A percentile compares a stretch with the other conserved stretches of the same genome.
These are phyloP conservation scores for Clanis bilineata DNA, from an alignment of 2,888 invertebrate species.

Conservation along the genomic window DNA sequence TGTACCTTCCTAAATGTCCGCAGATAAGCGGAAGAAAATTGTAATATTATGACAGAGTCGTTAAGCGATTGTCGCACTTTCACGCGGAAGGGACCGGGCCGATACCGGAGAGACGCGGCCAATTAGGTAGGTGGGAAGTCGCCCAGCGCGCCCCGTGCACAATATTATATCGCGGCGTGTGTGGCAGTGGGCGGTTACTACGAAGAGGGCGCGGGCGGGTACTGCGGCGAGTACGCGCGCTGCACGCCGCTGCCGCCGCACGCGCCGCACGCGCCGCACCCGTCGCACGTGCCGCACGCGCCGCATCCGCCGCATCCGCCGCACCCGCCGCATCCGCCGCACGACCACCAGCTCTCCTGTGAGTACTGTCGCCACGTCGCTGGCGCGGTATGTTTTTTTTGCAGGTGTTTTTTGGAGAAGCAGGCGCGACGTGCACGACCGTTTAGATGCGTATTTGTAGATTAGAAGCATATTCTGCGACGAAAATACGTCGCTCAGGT, in stretches of 20 bases:
- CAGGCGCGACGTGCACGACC: background rate
- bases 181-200: slow-evolving; percentile 80
- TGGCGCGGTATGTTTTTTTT: background rate
- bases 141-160: slow-evolving; percentile 33
- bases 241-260: slow-evolving; percentile 53
- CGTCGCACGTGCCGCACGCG: slow-evolving; percentile 40
- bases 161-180: slow-evolving; percentile 65
- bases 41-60: background rate
- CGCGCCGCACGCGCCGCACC: slow-evolving; percentile 45
- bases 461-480: background rate
- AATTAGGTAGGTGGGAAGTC: slow-evolving; percentile 62
- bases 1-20: background rate
- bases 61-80: background rate
- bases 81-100: background rate
- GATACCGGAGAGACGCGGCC: slow-evolving; percentile 26
- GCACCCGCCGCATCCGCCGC: slow-evolving; percentile 35
- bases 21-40: background rate
- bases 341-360: slow-evolving; percentile 66
- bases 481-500: background rate
- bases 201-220: slow-evolving; percentile 66
- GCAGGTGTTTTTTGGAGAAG: background rate
- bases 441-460: background rate
- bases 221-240: slow-evolving; percentile 72
- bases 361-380: slow-evolving; percentile 43
- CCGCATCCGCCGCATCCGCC: slow-evolving; percentile 34